These are phyloP conservation scores for Dryomyza anilis DNA, from an alignment of 2,888 invertebrate species.

Conservation along the genomic window DNA sequence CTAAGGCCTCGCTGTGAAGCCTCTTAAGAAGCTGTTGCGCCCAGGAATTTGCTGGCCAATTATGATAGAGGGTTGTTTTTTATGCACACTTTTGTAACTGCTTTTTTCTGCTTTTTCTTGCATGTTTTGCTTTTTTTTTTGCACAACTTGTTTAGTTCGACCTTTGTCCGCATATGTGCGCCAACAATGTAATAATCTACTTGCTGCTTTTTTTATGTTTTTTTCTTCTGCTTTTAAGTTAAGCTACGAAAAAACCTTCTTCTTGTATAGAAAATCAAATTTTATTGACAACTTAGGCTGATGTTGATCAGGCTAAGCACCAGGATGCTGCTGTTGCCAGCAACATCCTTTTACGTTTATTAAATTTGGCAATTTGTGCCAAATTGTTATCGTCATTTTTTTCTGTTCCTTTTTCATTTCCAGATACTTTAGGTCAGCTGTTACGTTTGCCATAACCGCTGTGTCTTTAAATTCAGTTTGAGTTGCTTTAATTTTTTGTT, in stretches of 20 bases:
- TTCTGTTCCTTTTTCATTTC: background rate
- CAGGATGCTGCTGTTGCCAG: background rate
- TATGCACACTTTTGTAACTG: background rate
- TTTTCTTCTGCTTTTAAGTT: background rate
- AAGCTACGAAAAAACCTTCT: background rate
- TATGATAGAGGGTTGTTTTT: background rate
- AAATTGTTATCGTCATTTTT: background rate
- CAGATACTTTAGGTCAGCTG: background rate
- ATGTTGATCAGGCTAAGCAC: background rate
- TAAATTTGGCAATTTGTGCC: slow-evolving; percentile 1
- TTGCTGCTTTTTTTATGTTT: slow-evolving; percentile 7
- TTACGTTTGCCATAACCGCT: too few relatives aligned
- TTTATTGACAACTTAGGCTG: slow-evolving; percentile 16
- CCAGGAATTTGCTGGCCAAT: slow-evolving; percentile 12
- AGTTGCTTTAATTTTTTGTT: too few relatives aligned
- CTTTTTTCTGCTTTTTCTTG: background rate
- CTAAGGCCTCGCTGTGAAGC: background rate
- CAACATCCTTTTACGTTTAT: slow-evolving; percentile 4
- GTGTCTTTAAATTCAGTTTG: too few relatives aligned
- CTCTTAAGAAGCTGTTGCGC: slow-evolving; percentile 5
- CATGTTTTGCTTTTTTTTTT: background rate
- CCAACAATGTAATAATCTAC: slow-evolving; percentile 20
- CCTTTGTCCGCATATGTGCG: slow-evolving; percentile 1
- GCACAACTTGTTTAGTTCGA: background rate
- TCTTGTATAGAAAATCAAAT: slow-evolving; percentile 17